Evolutionary conservation across 2,888 invertebrate species (phyloP).

Genomic region (Temnothorax unifasciatus): DNA sequence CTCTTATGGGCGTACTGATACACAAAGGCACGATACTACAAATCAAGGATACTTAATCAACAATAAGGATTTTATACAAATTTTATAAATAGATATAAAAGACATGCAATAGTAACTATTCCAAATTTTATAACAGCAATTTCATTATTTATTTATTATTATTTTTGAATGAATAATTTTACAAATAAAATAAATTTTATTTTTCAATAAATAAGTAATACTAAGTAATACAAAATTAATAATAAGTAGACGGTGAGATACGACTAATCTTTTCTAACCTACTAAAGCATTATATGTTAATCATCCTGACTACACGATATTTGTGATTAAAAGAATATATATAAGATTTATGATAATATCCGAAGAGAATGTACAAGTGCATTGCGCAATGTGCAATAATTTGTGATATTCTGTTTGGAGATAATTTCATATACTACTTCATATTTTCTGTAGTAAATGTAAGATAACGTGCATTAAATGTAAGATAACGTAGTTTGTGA

Average conservation of each 20-base stretch:
- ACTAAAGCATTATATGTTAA: neutral
- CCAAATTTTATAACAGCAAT: slow-evolving; percentile 19
- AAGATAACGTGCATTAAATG: slow-evolving; percentile 9
- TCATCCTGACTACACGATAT: neutral
- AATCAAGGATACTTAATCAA: slow-evolving; percentile 20
- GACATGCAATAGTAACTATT: neutral
- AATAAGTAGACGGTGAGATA: slow-evolving; percentile 5
- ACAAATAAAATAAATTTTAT: slow-evolving; percentile 38
- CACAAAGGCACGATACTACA: slow-evolving; percentile 9
- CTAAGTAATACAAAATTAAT: slow-evolving; percentile 11
- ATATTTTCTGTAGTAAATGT: slow-evolving; percentile 18
- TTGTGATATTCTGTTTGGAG: slow-evolving; percentile 53
- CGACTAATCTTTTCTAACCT: neutral
- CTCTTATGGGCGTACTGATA: neutral
- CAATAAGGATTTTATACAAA: slow-evolving; percentile 38
- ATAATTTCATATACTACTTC: slow-evolving; percentile 56
- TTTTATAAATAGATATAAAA: slow-evolving; percentile 44
- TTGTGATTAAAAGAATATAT: neutral
- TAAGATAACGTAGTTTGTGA: neutral
- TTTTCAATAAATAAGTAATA: slow-evolving; percentile 34
- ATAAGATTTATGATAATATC: slow-evolving; percentile 21
- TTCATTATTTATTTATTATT: slow-evolving; percentile 26
- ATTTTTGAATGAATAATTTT: slow-evolving; percentile 23
- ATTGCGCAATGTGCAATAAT: slow-evolving; percentile 58
- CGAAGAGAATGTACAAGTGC: slow-evolving; percentile 51